Evolutionary conservation across 2,113 vertebrate species (phyloP).

Genomic region (Choloepus hoffmanni): DNA sequence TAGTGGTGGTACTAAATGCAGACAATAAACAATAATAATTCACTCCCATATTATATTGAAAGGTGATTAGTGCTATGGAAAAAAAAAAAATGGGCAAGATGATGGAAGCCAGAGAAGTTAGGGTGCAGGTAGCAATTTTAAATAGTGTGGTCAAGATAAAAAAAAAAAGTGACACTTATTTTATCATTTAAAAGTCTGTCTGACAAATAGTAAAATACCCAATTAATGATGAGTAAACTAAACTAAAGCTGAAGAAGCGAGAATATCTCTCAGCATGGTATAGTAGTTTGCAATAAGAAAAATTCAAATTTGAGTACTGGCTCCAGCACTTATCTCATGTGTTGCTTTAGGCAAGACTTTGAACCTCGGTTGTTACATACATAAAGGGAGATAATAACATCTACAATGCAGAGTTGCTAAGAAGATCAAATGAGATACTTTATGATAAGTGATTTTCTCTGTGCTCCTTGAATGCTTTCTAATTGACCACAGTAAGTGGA

Average conservation of each 20-base stretch:
- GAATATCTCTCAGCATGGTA: not conserved
- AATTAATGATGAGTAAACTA: not conserved
- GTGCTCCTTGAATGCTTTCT: not conserved
- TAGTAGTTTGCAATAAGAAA: not conserved
- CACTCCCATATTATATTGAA: not conserved
- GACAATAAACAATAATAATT: not conserved
- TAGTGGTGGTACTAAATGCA: not conserved
- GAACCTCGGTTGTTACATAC: not conserved
- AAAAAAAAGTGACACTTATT: not conserved
- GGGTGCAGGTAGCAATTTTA: not conserved
- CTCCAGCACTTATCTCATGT: not conserved
- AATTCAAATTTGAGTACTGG: not conserved
- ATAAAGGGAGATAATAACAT: not conserved
- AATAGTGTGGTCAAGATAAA: not conserved
- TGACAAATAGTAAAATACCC: not conserved
- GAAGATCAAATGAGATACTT: not conserved
- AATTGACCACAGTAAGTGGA: not conserved
- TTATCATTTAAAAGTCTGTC: not conserved
- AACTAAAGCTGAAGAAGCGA: not conserved
- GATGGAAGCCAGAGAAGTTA: not conserved
- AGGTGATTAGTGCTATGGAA: not conserved
- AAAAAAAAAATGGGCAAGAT: not conserved
- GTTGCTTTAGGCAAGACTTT: not conserved
- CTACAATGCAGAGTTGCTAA: not conserved
- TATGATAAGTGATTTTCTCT: not conserved